Percentiles rank a stretch among this genome's conserved stretches.
Evolutionary conservation across 2,113 vertebrate species (phyloP).

Genomic region (Platanista minor): DNA sequence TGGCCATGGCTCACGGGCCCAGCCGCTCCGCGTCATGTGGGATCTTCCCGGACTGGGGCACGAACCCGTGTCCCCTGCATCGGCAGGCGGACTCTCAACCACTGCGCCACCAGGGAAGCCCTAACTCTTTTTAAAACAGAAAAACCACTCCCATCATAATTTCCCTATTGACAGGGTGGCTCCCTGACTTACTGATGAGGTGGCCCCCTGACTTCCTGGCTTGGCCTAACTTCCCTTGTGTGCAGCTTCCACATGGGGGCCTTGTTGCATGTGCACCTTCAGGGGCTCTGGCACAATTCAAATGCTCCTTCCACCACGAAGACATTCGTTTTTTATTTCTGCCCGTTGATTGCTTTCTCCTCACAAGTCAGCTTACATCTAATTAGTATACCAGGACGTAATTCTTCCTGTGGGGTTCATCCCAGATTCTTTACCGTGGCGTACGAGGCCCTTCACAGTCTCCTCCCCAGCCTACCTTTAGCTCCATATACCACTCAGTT

Average conservation of each 20-base stretch:
- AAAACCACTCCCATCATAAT: background rate
- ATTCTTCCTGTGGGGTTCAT: no score
- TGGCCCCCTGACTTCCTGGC: background rate
- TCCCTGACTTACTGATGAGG: background rate
- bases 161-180: background rate
- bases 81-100: no score
- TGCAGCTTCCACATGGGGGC: rapidly evolving
- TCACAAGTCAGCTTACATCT: background rate
- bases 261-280: background rate
- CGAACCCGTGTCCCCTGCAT: no score
- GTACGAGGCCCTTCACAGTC: rapidly evolving
- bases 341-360: background rate
- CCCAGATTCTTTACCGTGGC: background rate
- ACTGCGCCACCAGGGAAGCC: no score
- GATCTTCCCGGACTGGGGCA: no score
- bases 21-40: no score
- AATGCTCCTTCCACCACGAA: background rate
- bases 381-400: rapidly evolving
- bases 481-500: rapidly evolving
- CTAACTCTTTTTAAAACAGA: background rate
- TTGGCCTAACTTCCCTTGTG: background rate
- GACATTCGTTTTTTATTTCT: background rate
- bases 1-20: no score
- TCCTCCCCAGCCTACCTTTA: background rate
- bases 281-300: background rate